phyloP scores from a whole-genome alignment of 2,797 vertebrate genomes.

The Enteromius mattozi region DNA sequence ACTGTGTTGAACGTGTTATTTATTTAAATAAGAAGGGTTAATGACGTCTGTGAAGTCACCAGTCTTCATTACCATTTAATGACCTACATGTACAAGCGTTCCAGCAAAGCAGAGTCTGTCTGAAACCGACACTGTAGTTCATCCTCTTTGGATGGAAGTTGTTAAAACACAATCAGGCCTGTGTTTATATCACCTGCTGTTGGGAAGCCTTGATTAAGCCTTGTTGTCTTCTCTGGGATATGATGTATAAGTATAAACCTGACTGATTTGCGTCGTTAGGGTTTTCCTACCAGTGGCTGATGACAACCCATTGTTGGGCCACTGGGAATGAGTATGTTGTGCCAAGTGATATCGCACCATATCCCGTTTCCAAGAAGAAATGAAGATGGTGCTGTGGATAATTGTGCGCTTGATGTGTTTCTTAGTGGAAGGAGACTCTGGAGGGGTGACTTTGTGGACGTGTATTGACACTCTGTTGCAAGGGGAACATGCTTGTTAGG shows the following conservation, averaged over 20 bases:
- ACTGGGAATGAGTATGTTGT: conserved; percentile 21
- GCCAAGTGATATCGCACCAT: conserved; percentile 34
- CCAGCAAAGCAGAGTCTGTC: conserved; percentile 39
- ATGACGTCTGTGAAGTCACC: conserved; percentile 54
- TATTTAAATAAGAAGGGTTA: conserved; percentile 63
- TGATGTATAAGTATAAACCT: conserved; percentile 4
- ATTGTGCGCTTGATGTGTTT: conserved; percentile 25
- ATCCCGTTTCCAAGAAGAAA: conserved; percentile 44
- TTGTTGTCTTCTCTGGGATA: conserved; percentile 24
- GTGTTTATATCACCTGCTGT: conserved; percentile 42
- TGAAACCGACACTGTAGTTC: conserved; percentile 54
- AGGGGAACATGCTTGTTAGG: conserved; percentile 79
- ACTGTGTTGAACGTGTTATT: conserved; percentile 49
- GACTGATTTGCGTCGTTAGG: conserved; percentile 10
- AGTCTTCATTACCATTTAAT: conserved; percentile 66
- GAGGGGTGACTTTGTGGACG: conserved; percentile 74
- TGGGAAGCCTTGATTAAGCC: conserved; percentile 48
- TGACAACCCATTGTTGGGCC: conserved; percentile 37
- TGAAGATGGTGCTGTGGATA: conserved; percentile 41
- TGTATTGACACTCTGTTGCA: conserved; percentile 74
- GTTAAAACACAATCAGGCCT: conserved; percentile 44
- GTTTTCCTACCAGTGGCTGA: conserved; percentile 31
- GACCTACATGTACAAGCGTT: conserved; percentile 53
- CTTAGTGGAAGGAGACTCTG: conserved; percentile 49
- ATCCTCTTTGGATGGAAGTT: conserved; percentile 50